Evolutionary conservation across 1,140 invertebrate species (phyloP), one percentile per base, ranked within the genome.

Genomic region (Bombus pyrosoma): DNA sequence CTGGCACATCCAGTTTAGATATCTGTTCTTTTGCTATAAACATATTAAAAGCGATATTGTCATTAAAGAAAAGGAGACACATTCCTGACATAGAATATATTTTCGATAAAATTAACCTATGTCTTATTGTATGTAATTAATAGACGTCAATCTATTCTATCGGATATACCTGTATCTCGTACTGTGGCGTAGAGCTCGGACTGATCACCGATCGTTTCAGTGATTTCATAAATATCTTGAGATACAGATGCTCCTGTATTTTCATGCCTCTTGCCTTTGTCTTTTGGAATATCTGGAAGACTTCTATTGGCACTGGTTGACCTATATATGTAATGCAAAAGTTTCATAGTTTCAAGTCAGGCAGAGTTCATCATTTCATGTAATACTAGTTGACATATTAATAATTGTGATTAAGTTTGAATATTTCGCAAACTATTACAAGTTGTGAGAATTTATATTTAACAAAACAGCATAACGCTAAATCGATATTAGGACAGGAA

Each of bases 111-210:
- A 28, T 32, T 39, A 39, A 39, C 0, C 1, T 28, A 53, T 53
- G 47, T 22, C 47, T 39, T 10, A 25, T 53, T 53, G 28, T 72
- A 72, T 2, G n/a, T 72, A 2, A 71, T 12, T n/a, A 10, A 43
- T 15, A 43, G 8, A 9, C 3, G 2, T 32, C 15, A 66, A 9
- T 66, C 8, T 66, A 66, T 72, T 37, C 2, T 15, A 32, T 22
- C 5, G 1, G 25, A 12, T 13, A 83, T 92, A 93, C 94, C 93
- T 94, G 96, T 96, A 83, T 96, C 96, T 32, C 96, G 96, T n/a
- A 97, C 96, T 15, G 97, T 97, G 32, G 97, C 96, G 90, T 97
- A 97, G 22, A 97, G 92, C 87, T 97, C 97, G 1, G 96, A 97
- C 39, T 96, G 95, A 91, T 96, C 96, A 75, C 96, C 96, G 3